Conservation (phyloP, 2,888 invertebrate genomes). For the Acleris emargana region DNA sequence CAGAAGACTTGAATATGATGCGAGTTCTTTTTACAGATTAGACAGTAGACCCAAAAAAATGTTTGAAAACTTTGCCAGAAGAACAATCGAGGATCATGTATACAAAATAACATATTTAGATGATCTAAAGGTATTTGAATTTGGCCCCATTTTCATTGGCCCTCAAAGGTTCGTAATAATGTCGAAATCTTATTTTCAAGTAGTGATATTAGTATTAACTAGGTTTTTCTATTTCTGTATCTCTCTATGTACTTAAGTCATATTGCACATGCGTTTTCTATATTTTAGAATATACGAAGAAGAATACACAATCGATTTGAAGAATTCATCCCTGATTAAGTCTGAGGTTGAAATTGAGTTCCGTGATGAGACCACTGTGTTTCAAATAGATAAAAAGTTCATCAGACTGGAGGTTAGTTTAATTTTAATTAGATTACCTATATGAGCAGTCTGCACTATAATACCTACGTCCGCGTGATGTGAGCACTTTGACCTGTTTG, state of each 20-base stretch:
- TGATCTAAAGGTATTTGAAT: conserved; percentile 71
- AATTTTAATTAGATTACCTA: too few relatives aligned
- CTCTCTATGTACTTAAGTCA: too few relatives aligned
- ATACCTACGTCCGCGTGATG: too few relatives aligned
- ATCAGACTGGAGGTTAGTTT: conserved; percentile 61
- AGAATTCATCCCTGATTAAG: conserved; percentile 80
- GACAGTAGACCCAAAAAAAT: conserved; percentile 78
- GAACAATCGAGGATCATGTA: conserved; percentile 64
- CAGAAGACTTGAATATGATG: too few relatives aligned
- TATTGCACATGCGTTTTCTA: too few relatives aligned
- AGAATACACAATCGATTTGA: conserved; percentile 74
- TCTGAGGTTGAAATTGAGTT: conserved; percentile 77
- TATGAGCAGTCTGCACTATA: too few relatives aligned
- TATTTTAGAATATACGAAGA: conserved; percentile 71
- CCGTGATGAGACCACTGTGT: conserved; percentile 68
- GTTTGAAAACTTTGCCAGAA: conserved; percentile 71
- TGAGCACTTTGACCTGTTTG: too few relatives aligned
- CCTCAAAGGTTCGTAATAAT: conserved; percentile 52
- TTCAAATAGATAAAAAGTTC: conserved; percentile 67
- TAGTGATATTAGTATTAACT: not conserved
- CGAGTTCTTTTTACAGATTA: conserved; percentile 53
- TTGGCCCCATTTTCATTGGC: conserved; percentile 76
- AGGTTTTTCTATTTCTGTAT: too few relatives aligned
- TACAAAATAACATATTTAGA: conserved; percentile 75
- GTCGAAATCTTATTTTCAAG: not conserved